Evolutionary conservation across 30 jellyfish, hydroid and myxozoan genomes (phyloP).

Genomic region (Hydractinia echinata): DNA sequence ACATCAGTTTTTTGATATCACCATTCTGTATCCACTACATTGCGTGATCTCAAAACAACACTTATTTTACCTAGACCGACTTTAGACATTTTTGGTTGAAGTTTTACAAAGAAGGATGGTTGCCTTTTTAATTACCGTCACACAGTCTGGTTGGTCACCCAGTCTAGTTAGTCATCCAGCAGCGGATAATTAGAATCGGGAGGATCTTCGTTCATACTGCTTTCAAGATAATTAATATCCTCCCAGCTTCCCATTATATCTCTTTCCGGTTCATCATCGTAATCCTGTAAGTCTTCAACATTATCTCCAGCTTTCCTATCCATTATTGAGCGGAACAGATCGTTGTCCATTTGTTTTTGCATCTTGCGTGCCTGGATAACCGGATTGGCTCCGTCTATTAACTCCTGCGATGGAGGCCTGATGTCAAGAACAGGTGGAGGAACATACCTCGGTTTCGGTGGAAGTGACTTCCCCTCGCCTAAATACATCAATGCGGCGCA

Average conservation of each 20-base stretch:
- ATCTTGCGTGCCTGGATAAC: neutral
- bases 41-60: no score
- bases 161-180: no score
- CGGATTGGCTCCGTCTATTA: slow-evolving; percentile 1
- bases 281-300: slow-evolving; percentile 16
- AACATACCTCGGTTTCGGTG: slow-evolving; percentile 16
- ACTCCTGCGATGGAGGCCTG: slow-evolving; percentile 22
- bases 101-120: no score
- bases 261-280: slow-evolving; percentile 13
- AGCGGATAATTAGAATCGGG: no score
- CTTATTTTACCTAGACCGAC: no score
- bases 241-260: slow-evolving; percentile 64
- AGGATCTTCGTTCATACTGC: neutral
- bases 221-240: slow-evolving; percentile 26
- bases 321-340: slow-evolving; percentile 32
- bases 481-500: neutral
- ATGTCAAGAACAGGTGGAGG: slow-evolving; percentile 22
- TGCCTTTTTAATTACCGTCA: no score
- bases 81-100: no score
- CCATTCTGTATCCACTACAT: no score
- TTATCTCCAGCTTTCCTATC: slow-evolving; percentile 27
- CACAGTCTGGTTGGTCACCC: no score
- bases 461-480: slow-evolving; percentile 16
- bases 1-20: no score
- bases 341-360: slow-evolving; percentile 10